Conservation (phyloP, 2,888 invertebrate species). For the Drosophila cracens region DNA sequence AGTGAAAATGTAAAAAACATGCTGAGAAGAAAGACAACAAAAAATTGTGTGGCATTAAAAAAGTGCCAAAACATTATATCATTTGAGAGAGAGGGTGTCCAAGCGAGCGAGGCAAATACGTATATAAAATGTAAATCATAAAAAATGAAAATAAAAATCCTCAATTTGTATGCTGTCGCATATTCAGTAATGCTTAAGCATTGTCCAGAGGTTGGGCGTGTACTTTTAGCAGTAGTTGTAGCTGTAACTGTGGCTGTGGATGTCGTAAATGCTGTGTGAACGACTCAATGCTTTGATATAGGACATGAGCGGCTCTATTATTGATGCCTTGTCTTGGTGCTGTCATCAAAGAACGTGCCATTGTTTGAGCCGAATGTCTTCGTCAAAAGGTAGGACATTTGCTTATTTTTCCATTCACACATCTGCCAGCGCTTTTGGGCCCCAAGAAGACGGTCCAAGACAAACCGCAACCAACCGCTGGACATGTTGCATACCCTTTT, state of each 20-base stretch:
- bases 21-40: conserved; percentile 17
- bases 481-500: conserved; percentile 76
- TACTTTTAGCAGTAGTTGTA: conserved; percentile 9
- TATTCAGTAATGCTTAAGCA: conserved; percentile 70
- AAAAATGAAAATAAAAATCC: conserved; percentile 77
- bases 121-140: conserved; percentile 60
- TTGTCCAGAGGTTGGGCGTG: conserved; percentile 50
- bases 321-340: conserved; percentile 59
- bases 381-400: conserved; percentile 71
- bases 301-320: conserved; percentile 69
- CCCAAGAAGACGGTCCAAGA: conserved; percentile 15
- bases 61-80: conserved; percentile 68
- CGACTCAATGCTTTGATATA: conserved; percentile 66
- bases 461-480: conserved; percentile 68
- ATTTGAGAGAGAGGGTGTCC: conserved; percentile 24
- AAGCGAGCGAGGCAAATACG: conserved; percentile 51
- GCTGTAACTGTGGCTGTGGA: conserved; percentile 5
- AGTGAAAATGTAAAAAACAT: conserved; percentile 36
- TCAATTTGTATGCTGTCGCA: conserved; percentile 81
- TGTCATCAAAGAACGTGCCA: conserved; percentile 67
- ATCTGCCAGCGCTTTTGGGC: conserved; percentile 54
- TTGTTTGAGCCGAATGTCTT: conserved; percentile 73
- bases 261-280: conserved; percentile 61
- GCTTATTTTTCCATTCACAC: conserved; percentile 70
- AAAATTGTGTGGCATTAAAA: conserved; percentile 62